These are phyloP conservation scores for Thamnophis sirtalis DNA, from an alignment of 2,113 vertebrate species.

Conservation along the genomic window DNA sequence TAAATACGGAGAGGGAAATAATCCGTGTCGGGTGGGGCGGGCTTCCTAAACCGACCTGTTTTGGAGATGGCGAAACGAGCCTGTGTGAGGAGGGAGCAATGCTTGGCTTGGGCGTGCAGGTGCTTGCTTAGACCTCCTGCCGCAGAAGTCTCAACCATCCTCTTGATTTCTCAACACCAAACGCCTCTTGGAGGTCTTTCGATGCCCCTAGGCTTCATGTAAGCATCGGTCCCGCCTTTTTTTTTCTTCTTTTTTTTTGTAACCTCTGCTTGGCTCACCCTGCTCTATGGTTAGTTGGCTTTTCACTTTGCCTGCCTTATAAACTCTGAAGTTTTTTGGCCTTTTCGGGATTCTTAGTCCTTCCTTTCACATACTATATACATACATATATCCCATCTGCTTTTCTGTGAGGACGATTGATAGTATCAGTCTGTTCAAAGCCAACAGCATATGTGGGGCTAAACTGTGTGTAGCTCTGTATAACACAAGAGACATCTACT, in stretches of 20 bases:
- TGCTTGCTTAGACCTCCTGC: neutral
- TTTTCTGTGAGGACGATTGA: neutral
- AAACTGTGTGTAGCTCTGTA: neutral
- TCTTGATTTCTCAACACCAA: neutral
- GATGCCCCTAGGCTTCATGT: neutral
- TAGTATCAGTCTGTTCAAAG: neutral
- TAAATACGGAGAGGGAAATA: neutral
- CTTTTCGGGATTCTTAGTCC: neutral
- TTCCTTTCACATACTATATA: no score
- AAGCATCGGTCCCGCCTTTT: neutral
- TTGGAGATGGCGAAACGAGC: neutral
- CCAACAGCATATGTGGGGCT: neutral
- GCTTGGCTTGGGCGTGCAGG: neutral
- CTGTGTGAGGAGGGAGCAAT: neutral
- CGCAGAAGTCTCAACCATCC: neutral
- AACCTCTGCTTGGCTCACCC: neutral
- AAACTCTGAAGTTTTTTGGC: neutral
- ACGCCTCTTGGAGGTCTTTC: neutral
- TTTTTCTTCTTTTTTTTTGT: constrained; percentile 19
- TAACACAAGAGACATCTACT: neutral
- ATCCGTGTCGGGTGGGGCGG: neutral
- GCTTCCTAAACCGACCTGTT: neutral
- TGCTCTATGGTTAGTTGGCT: neutral
- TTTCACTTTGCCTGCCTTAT: neutral
- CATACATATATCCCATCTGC: neutral